Evolutionary conservation across 2,113 vertebrate species (phyloP).

Genomic region (Anhinga rufa): DNA sequence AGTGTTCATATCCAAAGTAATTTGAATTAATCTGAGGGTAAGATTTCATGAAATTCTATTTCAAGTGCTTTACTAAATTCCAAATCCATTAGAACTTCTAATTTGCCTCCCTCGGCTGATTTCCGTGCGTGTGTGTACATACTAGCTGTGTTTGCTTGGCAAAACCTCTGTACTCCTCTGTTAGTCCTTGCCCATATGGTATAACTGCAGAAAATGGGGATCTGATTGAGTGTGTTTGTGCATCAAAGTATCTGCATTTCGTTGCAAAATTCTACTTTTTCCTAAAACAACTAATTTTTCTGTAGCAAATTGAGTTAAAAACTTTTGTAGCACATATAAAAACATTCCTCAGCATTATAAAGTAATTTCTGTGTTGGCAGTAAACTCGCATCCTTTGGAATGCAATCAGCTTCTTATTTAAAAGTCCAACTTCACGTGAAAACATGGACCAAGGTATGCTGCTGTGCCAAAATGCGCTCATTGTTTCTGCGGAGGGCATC

Average conservation of each 20-base stretch:
- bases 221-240: background rate
- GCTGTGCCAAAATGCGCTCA: background rate
- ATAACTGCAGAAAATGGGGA: background rate
- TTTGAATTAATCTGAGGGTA: slow-evolving; percentile 62
- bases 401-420: background rate
- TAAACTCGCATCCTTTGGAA: background rate
- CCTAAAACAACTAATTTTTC: background rate
- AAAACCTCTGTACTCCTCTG: background rate
- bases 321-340: background rate
- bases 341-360: background rate
- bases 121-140: background rate
- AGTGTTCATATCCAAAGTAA: slow-evolving; percentile 38
- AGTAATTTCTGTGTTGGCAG: background rate
- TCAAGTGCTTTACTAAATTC: slow-evolving; percentile 63
- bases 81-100: slow-evolving; percentile 47
- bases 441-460: rapidly evolving
- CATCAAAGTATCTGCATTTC: background rate
- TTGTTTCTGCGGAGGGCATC: background rate
- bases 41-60: slow-evolving; percentile 58
- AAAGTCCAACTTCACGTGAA: background rate
- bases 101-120: slow-evolving; percentile 28
- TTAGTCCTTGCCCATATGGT: background rate
- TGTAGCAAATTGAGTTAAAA: background rate
- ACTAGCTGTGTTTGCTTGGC: background rate
- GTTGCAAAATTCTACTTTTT: background rate